Percentiles rank a stretch among this genome's conserved stretches.
These are phyloP conservation scores for Choristoneura rosaceana DNA, from an alignment of 2,888 invertebrate genomes.

Conservation along the genomic window DNA sequence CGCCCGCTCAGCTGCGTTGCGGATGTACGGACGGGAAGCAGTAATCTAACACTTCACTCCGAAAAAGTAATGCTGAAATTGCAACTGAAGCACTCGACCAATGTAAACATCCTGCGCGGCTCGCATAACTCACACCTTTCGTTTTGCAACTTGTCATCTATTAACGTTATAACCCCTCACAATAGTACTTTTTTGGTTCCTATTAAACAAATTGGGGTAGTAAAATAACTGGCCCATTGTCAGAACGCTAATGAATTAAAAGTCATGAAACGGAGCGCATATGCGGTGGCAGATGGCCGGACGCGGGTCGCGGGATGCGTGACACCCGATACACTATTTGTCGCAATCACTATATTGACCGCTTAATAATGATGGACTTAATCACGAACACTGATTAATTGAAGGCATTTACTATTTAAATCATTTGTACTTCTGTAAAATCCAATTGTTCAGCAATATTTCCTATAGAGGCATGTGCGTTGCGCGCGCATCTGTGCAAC, in stretches of 20 bases:
- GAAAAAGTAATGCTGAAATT: constrained; percentile 64
- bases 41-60: constrained; percentile 81
- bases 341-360: constrained; percentile 73
- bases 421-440: background rate
- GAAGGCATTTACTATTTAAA: background rate
- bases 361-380: constrained; percentile 56
- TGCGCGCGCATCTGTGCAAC: constrained; percentile 76
- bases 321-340: constrained; percentile 73
- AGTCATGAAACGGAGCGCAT: constrained; percentile 76
- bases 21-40: constrained; percentile 83
- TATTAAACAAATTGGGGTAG: constrained; percentile 59
- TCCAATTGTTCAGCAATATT: constrained; percentile 16
- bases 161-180: background rate
- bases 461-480: constrained; percentile 65
- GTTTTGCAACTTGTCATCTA: constrained; percentile 23
- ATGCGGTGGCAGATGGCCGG: constrained; percentile 83
- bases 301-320: constrained; percentile 71
- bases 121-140: constrained; percentile 36
- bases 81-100: constrained; percentile 47
- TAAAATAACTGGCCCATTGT: constrained; percentile 70
- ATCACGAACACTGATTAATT: constrained; percentile 21
- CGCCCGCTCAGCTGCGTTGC: constrained; percentile 83
- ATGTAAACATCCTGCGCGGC: constrained; percentile 48
- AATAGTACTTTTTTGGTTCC: constrained; percentile 26
- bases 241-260: constrained; percentile 79